Percentiles rank a stretch among this genome's conserved stretches.
Conservation (phyloP, 2,888 invertebrate species). For the Orthosia cruda region DNA sequence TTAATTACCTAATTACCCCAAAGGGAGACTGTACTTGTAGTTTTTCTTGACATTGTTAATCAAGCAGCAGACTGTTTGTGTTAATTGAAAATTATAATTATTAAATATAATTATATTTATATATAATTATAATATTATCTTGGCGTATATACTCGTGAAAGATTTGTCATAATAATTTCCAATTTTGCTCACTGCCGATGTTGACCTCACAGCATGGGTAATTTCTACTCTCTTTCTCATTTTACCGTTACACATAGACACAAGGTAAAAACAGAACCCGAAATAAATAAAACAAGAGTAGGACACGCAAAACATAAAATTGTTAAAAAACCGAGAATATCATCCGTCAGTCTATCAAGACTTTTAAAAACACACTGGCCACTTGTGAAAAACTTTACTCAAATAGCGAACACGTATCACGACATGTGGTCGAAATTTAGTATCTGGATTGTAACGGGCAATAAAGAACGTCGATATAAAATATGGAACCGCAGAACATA, state of each 20-base stretch:
- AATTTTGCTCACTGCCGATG: not conserved
- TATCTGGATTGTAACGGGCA: not conserved
- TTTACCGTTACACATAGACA: not conserved
- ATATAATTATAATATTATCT: not conserved
- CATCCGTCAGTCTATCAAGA: not conserved
- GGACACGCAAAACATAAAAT: not conserved
- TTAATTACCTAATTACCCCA: slow-evolving; percentile 8
- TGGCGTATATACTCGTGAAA: not conserved
- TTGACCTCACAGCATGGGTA: not conserved
- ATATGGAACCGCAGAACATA: not conserved
- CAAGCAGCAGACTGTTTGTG: not conserved
- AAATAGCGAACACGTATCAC: not conserved
- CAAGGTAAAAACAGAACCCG: not conserved
- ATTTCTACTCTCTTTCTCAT: not conserved
- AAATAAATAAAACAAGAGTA: not conserved
- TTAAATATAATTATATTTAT: too few species aligned
- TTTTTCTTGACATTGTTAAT: not conserved
- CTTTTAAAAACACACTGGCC: not conserved
- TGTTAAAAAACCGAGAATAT: not conserved
- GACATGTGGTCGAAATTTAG: not conserved
- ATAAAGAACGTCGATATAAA: not conserved
- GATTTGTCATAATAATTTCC: not conserved
- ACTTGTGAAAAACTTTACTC: not conserved
- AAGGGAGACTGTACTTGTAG: not conserved
- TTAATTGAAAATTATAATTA: not conserved